These are phyloP conservation scores for Apodemus speciosus DNA, from an alignment of 2,113 vertebrate genomes.

Conservation along the genomic window DNA sequence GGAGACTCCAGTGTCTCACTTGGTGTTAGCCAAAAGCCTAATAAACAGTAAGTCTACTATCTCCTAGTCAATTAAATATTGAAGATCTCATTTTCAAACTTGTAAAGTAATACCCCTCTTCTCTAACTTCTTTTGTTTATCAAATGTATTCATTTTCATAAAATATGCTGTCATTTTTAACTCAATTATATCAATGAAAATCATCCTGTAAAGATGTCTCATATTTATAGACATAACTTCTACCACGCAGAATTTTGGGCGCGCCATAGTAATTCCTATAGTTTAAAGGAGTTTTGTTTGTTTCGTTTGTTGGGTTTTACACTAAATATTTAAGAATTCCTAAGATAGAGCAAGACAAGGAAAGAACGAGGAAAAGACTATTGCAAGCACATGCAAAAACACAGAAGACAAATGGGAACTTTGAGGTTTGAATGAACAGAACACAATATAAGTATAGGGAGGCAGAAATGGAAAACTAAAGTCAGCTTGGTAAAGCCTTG, in stretches of 20 bases:
- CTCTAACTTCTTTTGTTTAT: neutral
- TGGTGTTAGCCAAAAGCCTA: neutral
- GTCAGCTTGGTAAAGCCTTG: neutral
- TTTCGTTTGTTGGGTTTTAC: neutral
- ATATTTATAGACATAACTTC: neutral
- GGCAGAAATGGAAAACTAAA: no score
- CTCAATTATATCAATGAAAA: neutral
- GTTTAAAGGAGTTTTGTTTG: neutral
- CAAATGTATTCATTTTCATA: neutral
- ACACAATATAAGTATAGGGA: neutral
- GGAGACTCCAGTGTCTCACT: neutral
- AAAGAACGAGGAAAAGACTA: neutral
- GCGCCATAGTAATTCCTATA: neutral
- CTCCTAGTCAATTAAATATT: neutral
- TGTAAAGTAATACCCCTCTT: neutral
- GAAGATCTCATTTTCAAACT: neutral
- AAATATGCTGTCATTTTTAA: neutral
- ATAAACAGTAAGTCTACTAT: neutral
- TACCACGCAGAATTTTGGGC: neutral
- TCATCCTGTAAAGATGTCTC: neutral
- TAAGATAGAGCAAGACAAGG: neutral
- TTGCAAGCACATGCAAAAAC: neutral
- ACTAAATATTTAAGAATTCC: neutral
- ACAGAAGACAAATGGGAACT: neutral
- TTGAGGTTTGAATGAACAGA: neutral